Evolutionary conservation across 1,140 invertebrate species (phyloP), one percentile per base, ranked within the genome.

Genomic region (Drosophila guanche): DNA sequence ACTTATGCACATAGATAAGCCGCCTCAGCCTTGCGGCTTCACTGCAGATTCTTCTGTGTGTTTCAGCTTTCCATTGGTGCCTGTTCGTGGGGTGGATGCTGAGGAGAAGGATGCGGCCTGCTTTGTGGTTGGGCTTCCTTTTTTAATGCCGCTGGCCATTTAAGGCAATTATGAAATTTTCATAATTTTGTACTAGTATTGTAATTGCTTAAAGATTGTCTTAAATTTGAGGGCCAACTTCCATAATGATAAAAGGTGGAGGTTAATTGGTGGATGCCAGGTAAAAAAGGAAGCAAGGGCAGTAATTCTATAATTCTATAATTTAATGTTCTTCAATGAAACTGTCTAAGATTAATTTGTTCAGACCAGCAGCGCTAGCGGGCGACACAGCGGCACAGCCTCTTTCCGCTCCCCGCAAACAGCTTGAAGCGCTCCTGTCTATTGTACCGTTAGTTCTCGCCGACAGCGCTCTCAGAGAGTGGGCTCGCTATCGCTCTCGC

Each of bases 1-100:
- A 79, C 84, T 89, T 88, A 88, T 88, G 83, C 84, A 81, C 84
- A 88, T 88, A 88, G 83, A 88, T 88, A 88, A 88, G 79, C 47
- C 20, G n/a, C 43, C 46, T 41, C 66, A 23, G 51, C 57, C 73
- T 63, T 62, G 67, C 46, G 46, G 68, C 66, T 47, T 20, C 56
- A 4, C 14, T 22, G 43, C 50, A 60, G 41, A 58, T 55, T 62
- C 40, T 50, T 33, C 27, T 20, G 33, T 58, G 25, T 58, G 58
- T 5, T 20, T 20, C 16, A 20, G 16, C 23, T 80, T 16, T 53
- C 41, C 22, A 46, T 60, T 50, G 37, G 37, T 59, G 3, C 8
- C 41, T 47, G 54, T 43, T 63, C 29, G 22, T 56, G 23, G 40
- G 14, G 51, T 20, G 16, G 16, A 20, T 20, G 42, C 14, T 27